Base-by-base conservation (phyloP, 2,888 invertebrate species). In the Pterobdella sp. region DNA sequence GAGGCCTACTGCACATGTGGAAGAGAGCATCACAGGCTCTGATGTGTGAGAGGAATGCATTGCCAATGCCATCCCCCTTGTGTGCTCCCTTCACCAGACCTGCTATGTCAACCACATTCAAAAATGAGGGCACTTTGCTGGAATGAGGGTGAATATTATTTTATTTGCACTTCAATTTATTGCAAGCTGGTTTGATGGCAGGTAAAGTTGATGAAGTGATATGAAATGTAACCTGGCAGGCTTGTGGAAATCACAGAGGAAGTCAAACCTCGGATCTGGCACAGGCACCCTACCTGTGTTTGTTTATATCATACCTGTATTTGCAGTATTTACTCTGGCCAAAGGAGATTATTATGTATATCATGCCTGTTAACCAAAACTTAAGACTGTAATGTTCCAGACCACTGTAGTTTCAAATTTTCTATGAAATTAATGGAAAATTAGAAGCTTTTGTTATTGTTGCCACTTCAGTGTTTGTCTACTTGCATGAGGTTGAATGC, bases 21-120 rank as follows among this genome's bases (percentile, higher is more conserved):
- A 97, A 97, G 79, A 99, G 90, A 60, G 95, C 94, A 85, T 99
- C 98, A 83, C 98, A 98, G 26, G 96, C 97, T 83, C 91, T 92
- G 81, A 99, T 97, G 85, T 99, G 95, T 3, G 97, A 95, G 66
- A 99, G 88, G 85, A 99, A 99, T 76, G 94, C 95, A 84, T 99
- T 99, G 80, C 98, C 98, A 73, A 99, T 87, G 0, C 98, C 96
- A 84, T 96, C 93, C 0, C 98, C 98, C 83, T 97, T 95, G 1
- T 94, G 91, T 1, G 98, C 98, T 37, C 97, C 98, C 81, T 94
- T 93, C 52, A 99, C 98, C 77, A 99, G 86, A 14, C 98, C 98
- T 72, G 98, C 98, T 80, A 99, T 99, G 84, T 99, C 98, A 37
- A 94, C 94, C 42, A 99, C 91, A 84, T 94, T 97, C 77, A 99